A percentile compares a stretch with the other conserved stretches of the same genome.
Evolutionary conservation across 2,797 vertebrate genomes (phyloP).

Genomic region (Coccyzus lansbergi): DNA sequence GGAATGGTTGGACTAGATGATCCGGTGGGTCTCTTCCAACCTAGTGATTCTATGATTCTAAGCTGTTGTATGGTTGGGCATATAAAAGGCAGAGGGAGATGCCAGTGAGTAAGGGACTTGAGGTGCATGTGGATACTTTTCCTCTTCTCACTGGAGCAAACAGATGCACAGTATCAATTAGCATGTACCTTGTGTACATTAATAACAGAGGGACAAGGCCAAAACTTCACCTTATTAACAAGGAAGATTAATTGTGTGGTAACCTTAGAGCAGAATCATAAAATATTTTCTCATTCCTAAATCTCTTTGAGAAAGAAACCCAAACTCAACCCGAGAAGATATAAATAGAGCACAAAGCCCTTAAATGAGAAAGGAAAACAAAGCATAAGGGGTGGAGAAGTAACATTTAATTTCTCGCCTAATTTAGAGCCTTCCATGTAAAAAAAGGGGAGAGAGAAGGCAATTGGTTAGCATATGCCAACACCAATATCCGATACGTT

Average conservation of each 20-base stretch:
- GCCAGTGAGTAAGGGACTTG: not conserved
- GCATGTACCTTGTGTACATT: conserved; percentile 26
- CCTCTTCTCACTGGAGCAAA: conserved; percentile 39
- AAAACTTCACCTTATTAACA: not conserved
- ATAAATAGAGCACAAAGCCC: not conserved
- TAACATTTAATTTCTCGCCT: not conserved
- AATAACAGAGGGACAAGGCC: not conserved
- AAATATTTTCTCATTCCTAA: not conserved
- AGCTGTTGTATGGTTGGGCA: not conserved
- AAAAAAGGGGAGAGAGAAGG: not conserved
- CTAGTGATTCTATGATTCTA: too few species aligned
- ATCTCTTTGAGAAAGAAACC: not conserved
- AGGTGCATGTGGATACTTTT: conserved; percentile 21
- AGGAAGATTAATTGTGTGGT: not conserved
- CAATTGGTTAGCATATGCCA: not conserved
- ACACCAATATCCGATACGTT: not conserved
- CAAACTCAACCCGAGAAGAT: not conserved
- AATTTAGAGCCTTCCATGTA: not conserved
- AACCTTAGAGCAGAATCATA: not conserved
- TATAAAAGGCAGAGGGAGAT: not conserved
- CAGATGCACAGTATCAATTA: conserved; percentile 45
- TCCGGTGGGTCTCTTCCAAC: too few species aligned
- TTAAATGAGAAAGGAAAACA: not conserved
- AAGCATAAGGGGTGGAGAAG: not conserved
- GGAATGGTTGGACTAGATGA: too few species aligned